Evolutionary conservation across 2,113 vertebrate genomes (phyloP).

Genomic region (Symphodus melops): DNA sequence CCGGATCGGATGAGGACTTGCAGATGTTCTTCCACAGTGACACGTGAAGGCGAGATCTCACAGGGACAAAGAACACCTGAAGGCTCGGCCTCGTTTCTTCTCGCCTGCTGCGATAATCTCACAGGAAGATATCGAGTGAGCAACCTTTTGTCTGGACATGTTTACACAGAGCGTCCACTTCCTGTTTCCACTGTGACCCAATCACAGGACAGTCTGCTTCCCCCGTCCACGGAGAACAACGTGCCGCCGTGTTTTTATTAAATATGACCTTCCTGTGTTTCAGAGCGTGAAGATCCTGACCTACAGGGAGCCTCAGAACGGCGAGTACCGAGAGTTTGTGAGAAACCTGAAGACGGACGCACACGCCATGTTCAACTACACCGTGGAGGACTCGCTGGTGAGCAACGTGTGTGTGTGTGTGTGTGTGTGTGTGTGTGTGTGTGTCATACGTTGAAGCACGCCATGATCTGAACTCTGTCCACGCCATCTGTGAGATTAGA

Average conservation of each 20-base stretch:
- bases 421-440: no score
- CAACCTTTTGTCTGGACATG: background rate
- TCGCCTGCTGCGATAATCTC: background rate
- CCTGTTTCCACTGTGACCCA: background rate
- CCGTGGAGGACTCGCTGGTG: conserved; percentile 89
- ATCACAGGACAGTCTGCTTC: background rate
- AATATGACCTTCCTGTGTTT: conserved; percentile 15
- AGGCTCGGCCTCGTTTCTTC: background rate
- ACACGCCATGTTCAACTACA: conserved; percentile 87
- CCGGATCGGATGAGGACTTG: no score
- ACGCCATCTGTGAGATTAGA: no score
- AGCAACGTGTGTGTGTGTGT: conserved; percentile 31
- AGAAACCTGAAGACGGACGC: conserved; percentile 82
- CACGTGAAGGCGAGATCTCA: background rate
- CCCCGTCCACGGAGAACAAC: background rate
- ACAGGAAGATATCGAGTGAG: no score
- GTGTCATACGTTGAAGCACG: no score
- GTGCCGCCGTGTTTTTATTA: background rate
- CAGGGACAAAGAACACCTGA: background rate
- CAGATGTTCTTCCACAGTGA: no score
- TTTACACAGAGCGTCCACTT: background rate
- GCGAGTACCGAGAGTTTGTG: conserved; percentile 88
- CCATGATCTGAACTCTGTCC: no score
- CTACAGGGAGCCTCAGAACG: conserved; percentile 89
- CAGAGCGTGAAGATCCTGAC: conserved; percentile 95